These are phyloP conservation scores for Centropus unirufus DNA, from an alignment of 2,113 vertebrate species.

Conservation along the genomic window DNA sequence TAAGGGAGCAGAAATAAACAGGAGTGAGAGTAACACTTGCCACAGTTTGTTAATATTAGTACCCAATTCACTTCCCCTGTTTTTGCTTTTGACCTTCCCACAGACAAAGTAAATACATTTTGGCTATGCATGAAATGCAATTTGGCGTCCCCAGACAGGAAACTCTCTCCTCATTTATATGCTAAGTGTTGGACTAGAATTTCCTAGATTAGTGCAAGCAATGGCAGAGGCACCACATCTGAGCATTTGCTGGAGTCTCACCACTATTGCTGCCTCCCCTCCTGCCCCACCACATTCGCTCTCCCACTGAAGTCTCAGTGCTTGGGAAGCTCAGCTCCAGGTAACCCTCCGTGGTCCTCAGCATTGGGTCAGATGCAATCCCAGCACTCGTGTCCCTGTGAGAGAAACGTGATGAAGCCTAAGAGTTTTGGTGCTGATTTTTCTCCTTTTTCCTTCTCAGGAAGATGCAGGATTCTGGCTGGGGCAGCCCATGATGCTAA, in stretches of 20 bases:
- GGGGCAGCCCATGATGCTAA: background rate
- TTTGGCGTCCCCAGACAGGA: conserved; percentile 5
- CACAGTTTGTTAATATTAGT: background rate
- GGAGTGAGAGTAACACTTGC: background rate
- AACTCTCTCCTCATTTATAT: background rate
- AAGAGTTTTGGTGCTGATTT: background rate
- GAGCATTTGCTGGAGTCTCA: background rate
- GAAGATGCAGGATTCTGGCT: background rate
- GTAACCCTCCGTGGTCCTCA: rapidly evolving
- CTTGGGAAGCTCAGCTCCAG: background rate
- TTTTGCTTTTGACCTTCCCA: conserved; percentile 14
- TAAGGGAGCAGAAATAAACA: background rate
- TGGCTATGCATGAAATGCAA: background rate
- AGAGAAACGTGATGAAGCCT: background rate
- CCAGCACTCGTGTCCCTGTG: rapidly evolving
- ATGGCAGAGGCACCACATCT: background rate
- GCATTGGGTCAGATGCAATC: background rate
- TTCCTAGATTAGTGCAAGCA: background rate
- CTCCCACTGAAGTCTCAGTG: rapidly evolving
- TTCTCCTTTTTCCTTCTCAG: background rate
- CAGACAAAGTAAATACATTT: conserved; percentile 11
- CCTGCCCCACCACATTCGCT: rapidly evolving
- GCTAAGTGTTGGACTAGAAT: background rate
- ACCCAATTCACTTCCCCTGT: background rate
- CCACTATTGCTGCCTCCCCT: background rate